Evolutionary conservation across 2,888 invertebrate species (phyloP), one percentile per base, ranked within the genome.

Genomic region (Brachyopa scutellaris): DNA sequence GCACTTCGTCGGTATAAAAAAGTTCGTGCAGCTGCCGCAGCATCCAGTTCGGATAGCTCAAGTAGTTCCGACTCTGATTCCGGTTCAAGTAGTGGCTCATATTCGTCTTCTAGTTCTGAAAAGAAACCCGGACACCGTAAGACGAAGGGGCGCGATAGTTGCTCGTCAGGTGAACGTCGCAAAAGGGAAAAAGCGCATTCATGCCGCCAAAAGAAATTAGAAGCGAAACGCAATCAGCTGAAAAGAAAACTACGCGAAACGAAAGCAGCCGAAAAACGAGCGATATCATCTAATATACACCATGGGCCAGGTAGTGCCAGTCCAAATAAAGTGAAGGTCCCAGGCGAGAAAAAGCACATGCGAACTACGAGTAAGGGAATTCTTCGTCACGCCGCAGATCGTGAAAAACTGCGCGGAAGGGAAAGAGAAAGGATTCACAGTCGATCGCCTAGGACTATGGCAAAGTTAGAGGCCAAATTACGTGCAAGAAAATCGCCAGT

Each of bases 111-210:
- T 0, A 89, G 89, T 77, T 87, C 89, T 0, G 89, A 89, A 38
- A 84, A 84, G 13, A 84, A 85, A 15, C 13, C 82, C 2, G 76
- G 62, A 0, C 74, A 91, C 74, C 92, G 92, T 77, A 91, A 92
- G 31, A 89, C 93, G 90, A 90, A 90, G 85, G 77, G 92, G 59
- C 91, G 93, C 31, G 93, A 93, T 86, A 92, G 92, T 11, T 93
- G 94, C 7, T 94, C 95, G 2, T 95, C 94, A 84, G 92, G 89
- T 66, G 87, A 90, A 55, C 86, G 88, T 1, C 87, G 89, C 0
- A 90, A 90, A 72, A 87, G 90, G 0, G 88, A 89, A 8, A 90
- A 90, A 53, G 87, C 88, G 0, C 89, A 90, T 62, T 89, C 90
- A 33, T 90, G 89, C 21, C 86, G 85, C 38, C 90, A 90, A 23